These are phyloP conservation scores for Calonectris borealis DNA, from an alignment of 2,113 vertebrate genomes.

Conservation along the genomic window DNA sequence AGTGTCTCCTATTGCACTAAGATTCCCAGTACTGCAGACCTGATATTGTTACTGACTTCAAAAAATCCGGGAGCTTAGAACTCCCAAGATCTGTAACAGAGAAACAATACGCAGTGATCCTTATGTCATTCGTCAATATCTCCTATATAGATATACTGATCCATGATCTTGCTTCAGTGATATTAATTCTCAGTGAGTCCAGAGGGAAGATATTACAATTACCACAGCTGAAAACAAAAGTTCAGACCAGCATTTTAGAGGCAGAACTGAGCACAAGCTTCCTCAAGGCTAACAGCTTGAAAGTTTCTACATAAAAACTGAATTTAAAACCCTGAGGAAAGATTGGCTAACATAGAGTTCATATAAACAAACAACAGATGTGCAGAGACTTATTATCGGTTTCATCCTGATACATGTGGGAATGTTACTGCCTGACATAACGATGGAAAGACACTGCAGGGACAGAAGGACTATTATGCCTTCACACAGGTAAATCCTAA, in stretches of 20 bases:
- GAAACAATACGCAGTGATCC: not conserved
- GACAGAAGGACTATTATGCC: not conserved
- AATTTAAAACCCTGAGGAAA: not conserved
- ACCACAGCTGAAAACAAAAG: not conserved
- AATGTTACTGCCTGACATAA: not conserved
- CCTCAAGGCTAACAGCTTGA: not conserved
- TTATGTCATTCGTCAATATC: not conserved
- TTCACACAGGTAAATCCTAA: not conserved
- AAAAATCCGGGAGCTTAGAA: not conserved
- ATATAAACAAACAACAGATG: conserved; percentile 7
- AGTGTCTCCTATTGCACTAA: not conserved
- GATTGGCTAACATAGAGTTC: not conserved
- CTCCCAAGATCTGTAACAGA: not conserved
- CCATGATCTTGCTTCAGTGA: not conserved
- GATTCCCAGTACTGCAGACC: not conserved
- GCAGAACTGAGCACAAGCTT: not conserved
- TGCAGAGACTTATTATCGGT: not conserved
- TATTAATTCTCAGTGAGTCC: not conserved
- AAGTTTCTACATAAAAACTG: not conserved
- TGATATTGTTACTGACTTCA: not conserved
- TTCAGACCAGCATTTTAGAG: not conserved
- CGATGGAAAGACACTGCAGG: not conserved
- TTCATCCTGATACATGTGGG: not conserved
- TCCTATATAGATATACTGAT: not conserved
- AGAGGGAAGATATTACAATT: not conserved